Conservation (phyloP, 2,888 invertebrate species). For the Rhopalosiphum nymphaeae region DNA sequence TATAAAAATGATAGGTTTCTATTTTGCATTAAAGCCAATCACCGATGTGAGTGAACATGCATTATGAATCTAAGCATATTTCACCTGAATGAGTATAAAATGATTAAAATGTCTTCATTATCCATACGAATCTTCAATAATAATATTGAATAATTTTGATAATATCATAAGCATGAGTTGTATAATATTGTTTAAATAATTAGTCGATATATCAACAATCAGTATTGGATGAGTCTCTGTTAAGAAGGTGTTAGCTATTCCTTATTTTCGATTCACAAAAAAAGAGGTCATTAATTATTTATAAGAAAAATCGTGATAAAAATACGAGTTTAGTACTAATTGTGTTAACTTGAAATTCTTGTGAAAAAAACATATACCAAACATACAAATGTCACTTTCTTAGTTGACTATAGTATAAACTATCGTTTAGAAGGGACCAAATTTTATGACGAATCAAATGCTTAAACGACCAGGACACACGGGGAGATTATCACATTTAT, state of each 20-base stretch:
- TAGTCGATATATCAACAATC: not conserved
- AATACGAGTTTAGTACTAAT: not conserved
- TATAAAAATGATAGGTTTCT: not conserved
- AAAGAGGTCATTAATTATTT: not conserved
- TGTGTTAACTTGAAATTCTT: not conserved
- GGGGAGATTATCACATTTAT: slow-evolving; percentile 3
- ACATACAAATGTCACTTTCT: not conserved
- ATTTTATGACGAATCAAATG: not conserved
- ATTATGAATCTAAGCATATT: not conserved
- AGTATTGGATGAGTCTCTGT: not conserved
- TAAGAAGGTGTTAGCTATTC: not conserved
- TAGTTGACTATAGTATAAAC: not conserved
- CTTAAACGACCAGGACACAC: not conserved
- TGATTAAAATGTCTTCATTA: not conserved
- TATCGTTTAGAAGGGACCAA: not conserved
- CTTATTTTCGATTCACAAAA: not conserved
- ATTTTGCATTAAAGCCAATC: not conserved
- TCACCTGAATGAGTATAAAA: not conserved
- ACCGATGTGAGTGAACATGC: not conserved
- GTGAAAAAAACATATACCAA: not conserved
- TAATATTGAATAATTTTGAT: not conserved
- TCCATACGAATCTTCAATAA: not conserved
- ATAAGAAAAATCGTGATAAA: not conserved
- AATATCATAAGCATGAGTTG: not conserved
- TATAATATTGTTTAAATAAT: not conserved